Conservation (phyloP, 1,140 invertebrate species). For the Alviniconcha marisindica region DNA sequence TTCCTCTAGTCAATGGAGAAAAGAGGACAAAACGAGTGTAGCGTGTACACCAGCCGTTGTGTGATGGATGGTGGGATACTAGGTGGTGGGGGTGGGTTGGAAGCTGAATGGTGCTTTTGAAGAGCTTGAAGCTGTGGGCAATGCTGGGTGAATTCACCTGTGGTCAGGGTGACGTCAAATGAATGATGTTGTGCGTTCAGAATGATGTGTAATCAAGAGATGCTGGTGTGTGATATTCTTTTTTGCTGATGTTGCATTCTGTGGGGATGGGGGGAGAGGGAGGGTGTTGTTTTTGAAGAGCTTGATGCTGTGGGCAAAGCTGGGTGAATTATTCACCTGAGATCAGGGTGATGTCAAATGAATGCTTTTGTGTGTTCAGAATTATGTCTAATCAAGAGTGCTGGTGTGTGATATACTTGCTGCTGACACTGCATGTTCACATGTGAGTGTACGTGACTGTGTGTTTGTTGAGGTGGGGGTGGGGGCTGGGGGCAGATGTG, state of each 20-base stretch:
- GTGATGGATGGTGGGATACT: no score
- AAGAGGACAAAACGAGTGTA: conserved; percentile 44
- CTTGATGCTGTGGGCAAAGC: not conserved
- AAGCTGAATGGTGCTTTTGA: no score
- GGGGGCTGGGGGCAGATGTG: not conserved
- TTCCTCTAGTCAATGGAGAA: conserved; percentile 48
- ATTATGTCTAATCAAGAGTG: no score
- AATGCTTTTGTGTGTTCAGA: not conserved
- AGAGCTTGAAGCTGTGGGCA: not conserved
- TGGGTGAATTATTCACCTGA: no score
- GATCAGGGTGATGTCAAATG: not conserved
- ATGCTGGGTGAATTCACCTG: no score
- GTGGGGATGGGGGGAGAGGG: not conserved
- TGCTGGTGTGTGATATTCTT: not conserved
- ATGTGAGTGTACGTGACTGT: not conserved
- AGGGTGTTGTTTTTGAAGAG: not conserved
- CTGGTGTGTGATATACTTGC: not conserved
- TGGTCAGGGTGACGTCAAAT: not conserved
- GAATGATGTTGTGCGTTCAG: not conserved
- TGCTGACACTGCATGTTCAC: no score
- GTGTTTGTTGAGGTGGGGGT: not conserved
- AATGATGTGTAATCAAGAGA: no score
- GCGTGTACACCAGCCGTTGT: no score
- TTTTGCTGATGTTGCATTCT: not conserved
- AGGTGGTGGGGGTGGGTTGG: no score